These are phyloP conservation scores for Spermophilus dauricus DNA, from an alignment of 2,113 vertebrate genomes.

Conservation along the genomic window DNA sequence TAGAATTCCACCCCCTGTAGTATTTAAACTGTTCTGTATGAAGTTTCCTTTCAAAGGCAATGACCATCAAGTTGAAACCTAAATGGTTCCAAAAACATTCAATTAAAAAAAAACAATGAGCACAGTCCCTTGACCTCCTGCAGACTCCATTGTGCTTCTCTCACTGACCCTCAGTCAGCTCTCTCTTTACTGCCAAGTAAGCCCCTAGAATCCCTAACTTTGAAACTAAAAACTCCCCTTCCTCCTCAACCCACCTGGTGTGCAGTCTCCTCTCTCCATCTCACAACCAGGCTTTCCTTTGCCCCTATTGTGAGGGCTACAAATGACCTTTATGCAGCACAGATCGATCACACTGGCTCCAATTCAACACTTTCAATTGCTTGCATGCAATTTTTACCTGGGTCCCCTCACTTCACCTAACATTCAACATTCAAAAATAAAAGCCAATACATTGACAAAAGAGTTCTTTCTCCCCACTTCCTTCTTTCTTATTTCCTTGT, in stretches of 20 bases:
- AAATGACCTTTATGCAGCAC: not conserved
- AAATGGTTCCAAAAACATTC: conserved; percentile 8
- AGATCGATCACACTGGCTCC: not conserved
- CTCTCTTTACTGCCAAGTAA: not conserved
- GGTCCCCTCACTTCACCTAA: not conserved
- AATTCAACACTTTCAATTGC: not conserved
- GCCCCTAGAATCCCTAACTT: not conserved
- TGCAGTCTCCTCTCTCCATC: not conserved
- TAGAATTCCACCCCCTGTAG: not conserved
- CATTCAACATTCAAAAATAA: not conserved
- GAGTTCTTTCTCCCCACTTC: not conserved
- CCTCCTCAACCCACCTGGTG: not conserved
- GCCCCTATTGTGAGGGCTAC: not conserved
- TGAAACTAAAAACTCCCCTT: not conserved
- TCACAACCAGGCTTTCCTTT: not conserved
- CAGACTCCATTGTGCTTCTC: not conserved
- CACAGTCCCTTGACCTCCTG: not conserved
- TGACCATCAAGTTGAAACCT: not conserved
- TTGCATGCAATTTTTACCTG: not conserved
- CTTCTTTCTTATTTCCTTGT: not conserved
- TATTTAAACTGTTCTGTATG: not conserved
- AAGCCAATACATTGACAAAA: not conserved
- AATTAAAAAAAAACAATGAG: conserved; percentile 3
- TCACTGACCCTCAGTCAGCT: not conserved
- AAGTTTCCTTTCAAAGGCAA: not conserved